phyloP scores from a whole-genome alignment of 2,888 invertebrate genomes.

The Cheilosia soror region DNA sequence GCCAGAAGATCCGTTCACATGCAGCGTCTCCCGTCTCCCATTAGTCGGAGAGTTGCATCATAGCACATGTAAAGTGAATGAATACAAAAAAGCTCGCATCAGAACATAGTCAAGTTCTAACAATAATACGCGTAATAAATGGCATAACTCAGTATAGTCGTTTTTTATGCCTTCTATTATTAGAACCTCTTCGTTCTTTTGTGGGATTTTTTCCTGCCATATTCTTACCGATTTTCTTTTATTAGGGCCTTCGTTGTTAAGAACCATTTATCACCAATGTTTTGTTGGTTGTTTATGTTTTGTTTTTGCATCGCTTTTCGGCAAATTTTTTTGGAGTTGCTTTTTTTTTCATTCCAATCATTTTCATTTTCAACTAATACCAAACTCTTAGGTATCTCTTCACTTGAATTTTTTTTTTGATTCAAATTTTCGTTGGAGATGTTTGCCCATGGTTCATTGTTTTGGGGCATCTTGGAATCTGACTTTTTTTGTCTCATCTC shows the following conservation, averaged over 20 bases:
- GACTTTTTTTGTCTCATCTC: conserved; percentile 29
- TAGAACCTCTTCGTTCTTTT: conserved; percentile 22
- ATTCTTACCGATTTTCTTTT: conserved; percentile 1
- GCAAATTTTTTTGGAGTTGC: conserved; percentile 26
- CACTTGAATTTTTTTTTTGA: conserved; percentile 16
- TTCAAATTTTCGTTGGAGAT: conserved; percentile 61
- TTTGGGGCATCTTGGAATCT: conserved; percentile 71
- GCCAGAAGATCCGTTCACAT: conserved; percentile 2
- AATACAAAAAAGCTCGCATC: conserved; percentile 66
- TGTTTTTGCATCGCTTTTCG: conserved; percentile 21
- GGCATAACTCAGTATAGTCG: conserved; percentile 46
- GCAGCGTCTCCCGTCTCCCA: conserved; percentile 38
- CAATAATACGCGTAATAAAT: conserved; percentile 41
- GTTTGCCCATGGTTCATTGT: conserved; percentile 73
- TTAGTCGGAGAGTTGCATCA: conserved; percentile 56
- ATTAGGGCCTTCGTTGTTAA: conserved; percentile 36
- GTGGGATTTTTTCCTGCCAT: background rate
- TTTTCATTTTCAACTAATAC: conserved; percentile 16
- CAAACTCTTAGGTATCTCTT: background rate
- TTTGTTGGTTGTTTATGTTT: conserved; percentile 37
- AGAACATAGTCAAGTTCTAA: conserved; percentile 60
- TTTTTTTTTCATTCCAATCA: conserved; percentile 13
- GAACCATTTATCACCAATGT: conserved; percentile 56
- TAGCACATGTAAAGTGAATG: conserved; percentile 30
- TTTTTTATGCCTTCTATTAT: conserved; percentile 21